Conservation (phyloP, 2,888 invertebrate species). For the Mesoligia furuncula region DNA sequence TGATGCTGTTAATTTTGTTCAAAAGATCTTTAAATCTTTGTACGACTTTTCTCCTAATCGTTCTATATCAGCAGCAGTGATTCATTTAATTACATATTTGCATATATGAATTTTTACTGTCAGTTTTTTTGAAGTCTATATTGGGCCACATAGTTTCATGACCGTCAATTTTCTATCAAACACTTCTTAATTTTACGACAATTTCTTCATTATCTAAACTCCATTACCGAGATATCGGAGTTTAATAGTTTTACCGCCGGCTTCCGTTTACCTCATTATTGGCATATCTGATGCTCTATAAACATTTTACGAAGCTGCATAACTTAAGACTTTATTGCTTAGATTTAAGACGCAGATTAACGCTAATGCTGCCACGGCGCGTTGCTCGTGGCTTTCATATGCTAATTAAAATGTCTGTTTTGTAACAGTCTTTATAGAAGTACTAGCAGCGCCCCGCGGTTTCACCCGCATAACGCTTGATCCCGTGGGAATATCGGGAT, state of each 20-base stretch:
- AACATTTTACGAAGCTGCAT: constrained; percentile 61
- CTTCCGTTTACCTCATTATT: constrained; percentile 65
- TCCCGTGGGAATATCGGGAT: too few relatives aligned
- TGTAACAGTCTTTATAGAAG: constrained; percentile 45
- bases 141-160: constrained; percentile 1
- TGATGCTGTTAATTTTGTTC: constrained; percentile 18
- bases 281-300: constrained; percentile 65
- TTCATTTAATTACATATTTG: neutral
- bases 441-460: neutral
- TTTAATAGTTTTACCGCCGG: constrained; percentile 50
- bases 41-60: neutral
- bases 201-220: constrained; percentile 42
- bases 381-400: constrained; percentile 55
- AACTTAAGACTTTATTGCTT: constrained; percentile 61
- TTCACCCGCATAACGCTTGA: too few relatives aligned
- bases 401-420: constrained; percentile 62
- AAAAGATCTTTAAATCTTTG: neutral
- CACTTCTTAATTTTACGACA: constrained; percentile 18
- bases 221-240: constrained; percentile 50
- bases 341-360: constrained; percentile 61
- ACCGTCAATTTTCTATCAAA: constrained; percentile 18
- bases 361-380: constrained; percentile 52
- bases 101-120: neutral
- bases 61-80: neutral
- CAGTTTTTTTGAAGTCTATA: neutral